Evolutionary conservation across 2,888 invertebrate genomes (phyloP).

Genomic region (Trichacis sp.): DNA sequence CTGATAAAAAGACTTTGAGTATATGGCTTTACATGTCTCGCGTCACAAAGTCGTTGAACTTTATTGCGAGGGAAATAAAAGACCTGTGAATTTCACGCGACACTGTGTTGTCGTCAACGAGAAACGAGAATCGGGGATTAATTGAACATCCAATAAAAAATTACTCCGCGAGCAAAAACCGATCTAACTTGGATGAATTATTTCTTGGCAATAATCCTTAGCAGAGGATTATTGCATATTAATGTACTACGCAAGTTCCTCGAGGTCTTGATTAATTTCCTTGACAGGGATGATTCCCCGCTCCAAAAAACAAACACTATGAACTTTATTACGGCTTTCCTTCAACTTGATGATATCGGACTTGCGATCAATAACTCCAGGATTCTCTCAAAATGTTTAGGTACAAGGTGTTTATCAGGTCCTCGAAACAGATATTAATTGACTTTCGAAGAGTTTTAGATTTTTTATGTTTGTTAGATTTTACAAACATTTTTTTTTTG

Average conservation of each 20-base stretch:
- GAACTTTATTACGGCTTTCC: neutral
- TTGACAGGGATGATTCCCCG: neutral
- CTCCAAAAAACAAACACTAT: neutral
- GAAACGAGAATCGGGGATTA: no score
- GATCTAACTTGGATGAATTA: no score
- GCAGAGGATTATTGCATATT: no score
- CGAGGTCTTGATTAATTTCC: constrained; percentile 12
- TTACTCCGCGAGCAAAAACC: no score
- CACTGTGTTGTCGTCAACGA: no score
- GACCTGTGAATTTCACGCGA: neutral
- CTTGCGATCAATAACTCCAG: neutral
- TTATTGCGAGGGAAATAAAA: neutral
- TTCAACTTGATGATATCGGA: neutral
- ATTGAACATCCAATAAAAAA: no score
- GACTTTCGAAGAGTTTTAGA: no score
- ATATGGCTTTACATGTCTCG: neutral
- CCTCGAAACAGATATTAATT: no score
- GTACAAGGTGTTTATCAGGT: no score
- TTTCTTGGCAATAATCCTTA: neutral
- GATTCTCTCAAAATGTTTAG: no score
- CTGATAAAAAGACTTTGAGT: neutral
- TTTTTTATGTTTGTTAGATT: neutral
- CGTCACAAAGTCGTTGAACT: neutral
- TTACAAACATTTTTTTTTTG: neutral
- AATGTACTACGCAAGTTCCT: constrained; percentile 1